Base-by-base conservation (phyloP, 2,888 invertebrate species). In the Mystacides longicornis region DNA sequence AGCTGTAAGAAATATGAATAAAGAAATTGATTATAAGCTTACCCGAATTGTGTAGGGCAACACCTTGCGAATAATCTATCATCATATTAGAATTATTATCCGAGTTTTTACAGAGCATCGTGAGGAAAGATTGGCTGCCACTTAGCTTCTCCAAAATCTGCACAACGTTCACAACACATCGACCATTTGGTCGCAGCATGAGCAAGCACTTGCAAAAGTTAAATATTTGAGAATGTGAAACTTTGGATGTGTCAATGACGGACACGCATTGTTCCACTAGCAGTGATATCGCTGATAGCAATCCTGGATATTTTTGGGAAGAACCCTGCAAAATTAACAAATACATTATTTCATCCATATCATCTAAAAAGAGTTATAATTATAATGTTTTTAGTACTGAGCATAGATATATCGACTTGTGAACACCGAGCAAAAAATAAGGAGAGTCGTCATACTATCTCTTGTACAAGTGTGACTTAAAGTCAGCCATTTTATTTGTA, bases 1-100 rank as follows among this genome's bases (percentile, higher is more conserved):
- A n/a, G n/a, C n/a, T n/a, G n/a, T n/a, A n/a, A n/a, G n/a, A n/a
- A n/a, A n/a, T n/a, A n/a, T n/a, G n/a, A n/a, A n/a, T n/a, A n/a
- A n/a, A n/a, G n/a, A n/a, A n/a, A n/a, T n/a, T n/a, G n/a, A n/a
- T n/a, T 9, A 7, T 43, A 43, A 21, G 20, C 62, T 49, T 60
- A 75, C 75, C 73, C 68, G 70, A 71, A 47, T 67, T 74, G 64
- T 68, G 76, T 52, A 74, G 61, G 56, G 74, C 56, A 1, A 75
- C 72, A 0, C 76, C 76, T 64, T 75, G 75, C 51, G 74, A 73
- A 62, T 72, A 71, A 62, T 77, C 75, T 56, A 67, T 56, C 62
- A 67, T 72, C 21, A 75, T 58, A 53, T 74, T 72, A 27, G 5
- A 7, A 20, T n/a, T 72, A 1, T 56, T 57, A 1, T 60, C 63